Evolutionary conservation across 2,888 invertebrate genomes (phyloP).

Genomic region (Strigamia transsilvanica): DNA sequence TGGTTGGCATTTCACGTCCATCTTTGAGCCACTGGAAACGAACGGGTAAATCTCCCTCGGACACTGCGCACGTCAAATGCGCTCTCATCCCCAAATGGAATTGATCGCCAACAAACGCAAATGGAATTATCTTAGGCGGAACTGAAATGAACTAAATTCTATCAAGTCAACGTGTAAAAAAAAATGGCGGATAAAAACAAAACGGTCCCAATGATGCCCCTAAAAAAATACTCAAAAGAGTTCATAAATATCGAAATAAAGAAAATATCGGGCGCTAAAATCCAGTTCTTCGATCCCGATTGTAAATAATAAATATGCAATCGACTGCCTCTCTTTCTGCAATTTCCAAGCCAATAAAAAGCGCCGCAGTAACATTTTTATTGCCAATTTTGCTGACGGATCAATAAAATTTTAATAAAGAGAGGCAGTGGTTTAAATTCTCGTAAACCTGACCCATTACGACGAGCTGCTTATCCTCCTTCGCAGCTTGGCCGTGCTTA

Average conservation of each 20-base stretch:
- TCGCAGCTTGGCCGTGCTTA: slow-evolving; percentile 86
- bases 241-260: not conserved
- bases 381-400: not conserved
- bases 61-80: slow-evolving; percentile 57
- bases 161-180: not conserved
- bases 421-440: slow-evolving; percentile 43
- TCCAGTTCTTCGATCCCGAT: slow-evolving; percentile 10
- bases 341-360: slow-evolving; percentile 34
- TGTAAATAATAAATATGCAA: not conserved
- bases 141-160: slow-evolving; percentile 55
- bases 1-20: slow-evolving; percentile 50
- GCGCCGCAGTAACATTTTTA: slow-evolving; percentile 25
- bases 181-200: not conserved
- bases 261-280: not conserved
- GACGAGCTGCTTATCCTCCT: slow-evolving; percentile 67
- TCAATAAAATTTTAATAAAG: slow-evolving; percentile 45
- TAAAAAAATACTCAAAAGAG: not conserved
- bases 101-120: slow-evolving; percentile 55
- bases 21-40: slow-evolving; percentile 70
- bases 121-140: slow-evolving; percentile 57
- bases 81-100: slow-evolving; percentile 57
- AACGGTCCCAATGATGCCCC: not conserved
- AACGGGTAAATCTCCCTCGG: slow-evolving; percentile 57
- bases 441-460: slow-evolving; percentile 53
- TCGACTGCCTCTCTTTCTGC: slow-evolving; percentile 28